phyloP scores from a whole-genome alignment of 1,140 invertebrate genomes.

The Pseudomyrmex sp. region DNA sequence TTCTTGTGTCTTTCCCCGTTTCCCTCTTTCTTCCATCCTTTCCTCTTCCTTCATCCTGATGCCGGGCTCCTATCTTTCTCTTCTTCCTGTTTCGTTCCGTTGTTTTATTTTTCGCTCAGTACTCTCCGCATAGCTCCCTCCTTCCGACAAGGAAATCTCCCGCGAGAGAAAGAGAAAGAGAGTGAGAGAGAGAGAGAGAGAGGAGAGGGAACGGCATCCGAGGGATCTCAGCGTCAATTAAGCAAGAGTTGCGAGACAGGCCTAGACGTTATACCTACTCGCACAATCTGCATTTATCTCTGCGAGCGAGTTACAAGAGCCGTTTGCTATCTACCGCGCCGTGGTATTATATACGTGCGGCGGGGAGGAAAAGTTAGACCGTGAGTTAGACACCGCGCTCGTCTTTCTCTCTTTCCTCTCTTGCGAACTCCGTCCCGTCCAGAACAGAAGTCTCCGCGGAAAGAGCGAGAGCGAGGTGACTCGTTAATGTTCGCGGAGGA shows the following conservation, averaged over 20 bases:
- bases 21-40: neutral
- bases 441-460: slow-evolving; percentile 36
- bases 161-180: slow-evolving; percentile 22
- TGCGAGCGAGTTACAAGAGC: slow-evolving; percentile 65
- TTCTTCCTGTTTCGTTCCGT: slow-evolving; percentile 1
- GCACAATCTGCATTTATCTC: slow-evolving; percentile 77
- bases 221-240: slow-evolving; percentile 78
- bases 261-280: slow-evolving; percentile 73
- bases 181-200: neutral
- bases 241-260: slow-evolving; percentile 78
- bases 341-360: slow-evolving; percentile 19
- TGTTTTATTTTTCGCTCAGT: neutral
- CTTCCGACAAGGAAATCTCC: slow-evolving; percentile 40
- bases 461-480: slow-evolving; percentile 44
- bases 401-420: neutral
- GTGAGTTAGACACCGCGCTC: slow-evolving; percentile 40
- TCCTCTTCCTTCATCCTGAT: neutral
- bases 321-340: slow-evolving; percentile 54
- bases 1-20: too few species aligned
- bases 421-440: slow-evolving; percentile 15
- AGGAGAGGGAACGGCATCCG: slow-evolving; percentile 68
- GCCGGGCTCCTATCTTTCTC: neutral
- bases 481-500: slow-evolving; percentile 46
- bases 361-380: slow-evolving; percentile 41
- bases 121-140: slow-evolving; percentile 2